Base-by-base conservation (phyloP, 2,797 vertebrate genomes). In the Geotrypetes seraphini region DNA sequence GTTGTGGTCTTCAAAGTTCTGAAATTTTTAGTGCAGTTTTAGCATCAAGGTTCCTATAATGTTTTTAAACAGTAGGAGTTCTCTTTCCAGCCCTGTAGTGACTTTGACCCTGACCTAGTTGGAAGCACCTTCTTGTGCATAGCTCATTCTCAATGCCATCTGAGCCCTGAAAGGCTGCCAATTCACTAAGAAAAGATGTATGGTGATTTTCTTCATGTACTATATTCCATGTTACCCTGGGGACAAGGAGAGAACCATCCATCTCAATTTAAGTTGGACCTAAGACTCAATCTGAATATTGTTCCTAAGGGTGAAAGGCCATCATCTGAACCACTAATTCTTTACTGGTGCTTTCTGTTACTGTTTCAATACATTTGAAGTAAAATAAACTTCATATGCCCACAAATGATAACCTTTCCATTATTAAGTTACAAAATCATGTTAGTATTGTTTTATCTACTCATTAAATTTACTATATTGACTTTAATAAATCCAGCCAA, bases 211-310 rank as follows among this genome's bases (percentile, higher is more conserved):
- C 36, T n/a, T 36, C 28, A 47, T 52, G 47, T 16, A 41, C 46
- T 66, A 73, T 55, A n/a, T n/a, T n/a, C n/a, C n/a, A n/a, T n/a
- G n/a, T n/a, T n/a, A 67, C 61, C 49, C 57, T 8, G 60, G 66
- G 64, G 69, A 69, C 45, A 43, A 63, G 73, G 26, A 14, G 44
- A 36, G 57, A 68, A 25, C 36, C 47, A 75, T 73, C 75, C 61
- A 69, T 75, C 71, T 71, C 67, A 65, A 74, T 79, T 75, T 71
- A 67, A 42, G 65, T 53, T 53, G 34, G 33, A 43, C 28, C 57
- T 32, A 51, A 53, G 44, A 57, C 58, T 60, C 73, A 65, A 71
- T 69, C 58, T 66, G 57, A 66, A 66, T 43, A 54, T 40, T 66
- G 67, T 51, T 43, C 57, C 67, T 39, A 38, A 20, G 65, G 66